Evolutionary conservation across 1,140 invertebrate genomes (phyloP).

Genomic region (Atta colombica): DNA sequence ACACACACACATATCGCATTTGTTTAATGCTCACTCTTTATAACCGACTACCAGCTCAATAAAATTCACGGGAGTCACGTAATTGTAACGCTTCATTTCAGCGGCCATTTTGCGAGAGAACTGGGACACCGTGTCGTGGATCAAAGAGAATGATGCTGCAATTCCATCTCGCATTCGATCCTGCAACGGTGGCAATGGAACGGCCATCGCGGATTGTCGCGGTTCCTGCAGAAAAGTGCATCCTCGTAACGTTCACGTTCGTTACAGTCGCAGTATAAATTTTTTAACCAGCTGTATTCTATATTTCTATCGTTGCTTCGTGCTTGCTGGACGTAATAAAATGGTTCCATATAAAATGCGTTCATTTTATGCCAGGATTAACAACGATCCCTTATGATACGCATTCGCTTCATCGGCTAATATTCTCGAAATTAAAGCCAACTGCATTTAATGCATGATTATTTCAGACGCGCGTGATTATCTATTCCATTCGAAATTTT

Average conservation of each 20-base stretch:
- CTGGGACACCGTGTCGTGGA: conserved; percentile 92
- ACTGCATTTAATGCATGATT: conserved; percentile 5
- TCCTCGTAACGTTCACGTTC: conserved; percentile 44
- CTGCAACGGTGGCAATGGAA: conserved; percentile 83
- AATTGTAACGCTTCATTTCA: conserved; percentile 93
- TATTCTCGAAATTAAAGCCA: conserved; percentile 16
- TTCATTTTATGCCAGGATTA: conserved; percentile 29
- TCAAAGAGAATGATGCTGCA: conserved; percentile 91
- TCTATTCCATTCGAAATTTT: conserved; percentile 14
- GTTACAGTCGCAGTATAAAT: conserved; percentile 39
- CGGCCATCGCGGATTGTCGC: conserved; percentile 57
- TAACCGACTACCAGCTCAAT: conserved; percentile 93
- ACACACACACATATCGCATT: background rate
- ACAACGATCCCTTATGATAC: conserved; percentile 2
- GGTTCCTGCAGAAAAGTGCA: conserved; percentile 63
- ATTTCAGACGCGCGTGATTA: background rate
- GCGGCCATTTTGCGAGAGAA: conserved; percentile 90
- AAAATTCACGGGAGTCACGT: conserved; percentile 95
- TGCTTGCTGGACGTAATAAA: conserved; percentile 21
- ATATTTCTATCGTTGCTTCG: background rate
- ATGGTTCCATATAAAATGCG: conserved; percentile 12
- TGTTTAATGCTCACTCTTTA: conserved; percentile 88
- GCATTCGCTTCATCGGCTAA: background rate
- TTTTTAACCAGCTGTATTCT: conserved; percentile 35
- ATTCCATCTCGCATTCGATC: conserved; percentile 88